Evolutionary conservation across 2,113 vertebrate species (phyloP).

Genomic region (Hydrolagus affinis): DNA sequence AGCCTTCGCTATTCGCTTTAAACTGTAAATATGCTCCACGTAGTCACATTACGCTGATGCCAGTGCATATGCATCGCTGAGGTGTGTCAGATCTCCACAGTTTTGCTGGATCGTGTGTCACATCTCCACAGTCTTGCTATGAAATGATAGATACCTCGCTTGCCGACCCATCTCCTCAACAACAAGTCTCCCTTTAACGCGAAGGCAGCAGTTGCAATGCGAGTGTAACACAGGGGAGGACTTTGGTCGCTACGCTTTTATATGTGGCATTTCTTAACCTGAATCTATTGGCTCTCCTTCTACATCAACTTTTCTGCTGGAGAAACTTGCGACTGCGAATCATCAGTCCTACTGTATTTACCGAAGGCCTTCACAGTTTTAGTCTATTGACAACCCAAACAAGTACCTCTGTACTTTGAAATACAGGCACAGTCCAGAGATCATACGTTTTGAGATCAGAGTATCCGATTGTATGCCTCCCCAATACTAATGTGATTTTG

Average conservation of each 20-base stretch:
- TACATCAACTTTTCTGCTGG: neutral
- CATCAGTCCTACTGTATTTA: neutral
- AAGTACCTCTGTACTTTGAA: neutral
- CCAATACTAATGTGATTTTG: too few relatives aligned
- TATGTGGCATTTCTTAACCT: neutral
- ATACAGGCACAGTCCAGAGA: neutral
- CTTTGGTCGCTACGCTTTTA: neutral
- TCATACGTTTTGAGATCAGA: too few relatives aligned
- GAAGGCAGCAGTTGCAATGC: neutral
- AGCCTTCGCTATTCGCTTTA: constrained; percentile 34
- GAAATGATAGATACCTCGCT: neutral
- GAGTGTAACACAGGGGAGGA: neutral
- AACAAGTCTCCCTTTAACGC: neutral
- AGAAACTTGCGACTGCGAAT: neutral
- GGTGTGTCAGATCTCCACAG: neutral
- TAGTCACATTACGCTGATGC: constrained; percentile 42
- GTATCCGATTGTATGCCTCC: too few relatives aligned
- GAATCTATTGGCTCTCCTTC: neutral
- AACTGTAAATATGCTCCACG: constrained; percentile 37
- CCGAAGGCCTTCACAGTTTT: neutral
- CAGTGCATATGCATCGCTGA: constrained; percentile 38
- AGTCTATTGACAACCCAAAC: too few relatives aligned
- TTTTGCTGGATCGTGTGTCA: neutral
- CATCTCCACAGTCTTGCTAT: neutral
- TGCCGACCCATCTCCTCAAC: neutral